Evolutionary conservation across 2,888 invertebrate species (phyloP), one percentile per base, ranked within the genome.

Genomic region (Hesperia comma): DNA sequence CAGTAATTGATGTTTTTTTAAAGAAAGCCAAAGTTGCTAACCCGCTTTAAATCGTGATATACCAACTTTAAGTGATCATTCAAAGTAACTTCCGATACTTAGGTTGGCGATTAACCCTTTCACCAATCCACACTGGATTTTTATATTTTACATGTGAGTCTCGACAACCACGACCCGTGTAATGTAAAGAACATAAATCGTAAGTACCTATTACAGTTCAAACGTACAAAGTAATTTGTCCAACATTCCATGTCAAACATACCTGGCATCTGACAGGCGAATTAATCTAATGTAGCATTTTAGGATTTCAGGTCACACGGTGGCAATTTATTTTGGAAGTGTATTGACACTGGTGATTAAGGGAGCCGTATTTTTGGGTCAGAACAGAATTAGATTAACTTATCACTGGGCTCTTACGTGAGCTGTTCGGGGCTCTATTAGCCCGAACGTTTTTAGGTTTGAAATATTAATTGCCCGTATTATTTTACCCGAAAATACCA

Each of bases 311-410:
- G 43, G 43, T 43, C 58, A 58, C 58, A 43, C 15, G 15, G 6
- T 15, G 51, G 26, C 58, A 41, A 58, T 58, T 58, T 58, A 46
- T 58, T 41, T 43, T 19, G 41, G 26, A 46, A 26, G 26, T 57
- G 21, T 51, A 51, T 51, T 21, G 43, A 17, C 15, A 21, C 8
- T 57, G 19, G 40, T 40, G 57, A 57, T 41, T 57, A 12, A 43
- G 26, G 19, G 58, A 58, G 43, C 43, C 58, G 37, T 63, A 56
- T 56, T 63, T 56, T 43, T 63, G 56, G 56, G 56, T 40, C 63
- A 56, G 55, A 37, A 46, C 46, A 21, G 49, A 15, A 46, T 63
- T 56, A 63, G 49, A 63, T 63, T 63, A 63, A 63, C 49, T 63
- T 63, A 57, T 49, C 56, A 63, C 49, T n/a, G 55, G 46, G 55